Conservation (phyloP, 2,113 vertebrate genomes). For the Felis chaus region DNA sequence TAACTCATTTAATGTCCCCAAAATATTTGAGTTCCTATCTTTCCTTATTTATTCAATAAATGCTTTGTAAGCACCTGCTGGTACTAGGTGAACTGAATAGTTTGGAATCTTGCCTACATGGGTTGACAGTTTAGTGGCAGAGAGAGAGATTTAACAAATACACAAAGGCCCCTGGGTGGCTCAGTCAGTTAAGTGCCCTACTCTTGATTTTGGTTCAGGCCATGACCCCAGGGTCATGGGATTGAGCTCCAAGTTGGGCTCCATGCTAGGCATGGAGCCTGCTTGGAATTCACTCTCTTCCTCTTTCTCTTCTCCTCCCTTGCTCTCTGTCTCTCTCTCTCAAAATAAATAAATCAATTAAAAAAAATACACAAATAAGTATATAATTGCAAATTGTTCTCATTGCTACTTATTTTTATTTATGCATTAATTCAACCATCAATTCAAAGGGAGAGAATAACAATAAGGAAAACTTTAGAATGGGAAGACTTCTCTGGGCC, state of each 20-base stretch:
- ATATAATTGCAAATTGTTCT: not conserved
- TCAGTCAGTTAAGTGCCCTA: no score
- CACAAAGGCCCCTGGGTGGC: not conserved
- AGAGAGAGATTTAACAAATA: slow-evolving; percentile 9
- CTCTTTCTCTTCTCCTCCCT: no score
- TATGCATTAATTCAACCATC: not conserved
- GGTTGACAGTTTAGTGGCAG: not conserved
- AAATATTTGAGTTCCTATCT: not conserved
- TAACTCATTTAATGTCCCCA: not conserved
- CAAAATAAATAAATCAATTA: no score
- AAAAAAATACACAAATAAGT: not conserved
- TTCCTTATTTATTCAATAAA: slow-evolving; percentile 7
- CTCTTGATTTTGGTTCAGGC: no score
- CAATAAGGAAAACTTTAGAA: not conserved
- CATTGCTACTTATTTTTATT: slow-evolving; percentile 12
- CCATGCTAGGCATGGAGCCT: no score
- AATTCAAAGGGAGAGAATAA: not conserved
- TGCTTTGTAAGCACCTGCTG: not conserved
- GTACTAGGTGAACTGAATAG: not conserved
- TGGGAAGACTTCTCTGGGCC: not conserved
- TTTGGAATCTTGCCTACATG: not conserved
- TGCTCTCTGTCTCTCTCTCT: no score
- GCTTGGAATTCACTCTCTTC: no score
- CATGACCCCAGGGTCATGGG: no score
- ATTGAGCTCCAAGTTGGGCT: no score